Base-by-base conservation (phyloP, 2,113 vertebrate genomes). In the Choloepus hoffmanni region DNA sequence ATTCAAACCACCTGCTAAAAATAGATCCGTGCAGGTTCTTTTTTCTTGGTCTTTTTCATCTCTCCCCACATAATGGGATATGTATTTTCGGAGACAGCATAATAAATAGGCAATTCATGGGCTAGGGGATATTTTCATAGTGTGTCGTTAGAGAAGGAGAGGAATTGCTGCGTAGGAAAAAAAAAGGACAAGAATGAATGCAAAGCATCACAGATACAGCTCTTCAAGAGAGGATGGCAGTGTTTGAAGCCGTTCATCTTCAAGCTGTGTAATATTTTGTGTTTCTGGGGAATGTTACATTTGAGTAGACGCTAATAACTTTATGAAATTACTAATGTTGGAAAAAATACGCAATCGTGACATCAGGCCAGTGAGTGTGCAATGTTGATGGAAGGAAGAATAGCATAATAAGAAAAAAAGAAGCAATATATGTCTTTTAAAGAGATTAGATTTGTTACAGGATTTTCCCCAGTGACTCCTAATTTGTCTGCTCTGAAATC, bases 1-100 rank as follows among this genome's bases (percentile, higher is more conserved):
- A 65, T 91, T 94, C 96, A 63, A 95, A 90, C 82, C 97, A 97
- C 97, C 98, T 97, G 98, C 97, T 98, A 97, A 97, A 98, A 97
- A 95, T 58, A 98, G 96, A 95, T 15, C 7, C 1, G 15, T 0
- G 26, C 85, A 26, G 85, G 19, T 33, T 84, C 62, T 78, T 92
- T 85, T 90, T 70, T 30, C n/a, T 26, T 81, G 90, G 86, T 0
- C 0, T 65, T 96, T 96, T 90, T 84, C 67, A 63, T 68, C 72
- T 83, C 90, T 30, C 36, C 58, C 96, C 90, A n/a, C 12, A 28
- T 78, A 4, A 0, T 0, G 89, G 79, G 74, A 26, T 92, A 62
- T 30, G 26, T 85, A 0, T 94, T 97, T 96, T 95, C 94, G 77
- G 81, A 95, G 8, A 26, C 24, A 67, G 90, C 3, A 7, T 45